Base-by-base conservation (phyloP, 2,113 vertebrate species). In the Pandion haliaetus region DNA sequence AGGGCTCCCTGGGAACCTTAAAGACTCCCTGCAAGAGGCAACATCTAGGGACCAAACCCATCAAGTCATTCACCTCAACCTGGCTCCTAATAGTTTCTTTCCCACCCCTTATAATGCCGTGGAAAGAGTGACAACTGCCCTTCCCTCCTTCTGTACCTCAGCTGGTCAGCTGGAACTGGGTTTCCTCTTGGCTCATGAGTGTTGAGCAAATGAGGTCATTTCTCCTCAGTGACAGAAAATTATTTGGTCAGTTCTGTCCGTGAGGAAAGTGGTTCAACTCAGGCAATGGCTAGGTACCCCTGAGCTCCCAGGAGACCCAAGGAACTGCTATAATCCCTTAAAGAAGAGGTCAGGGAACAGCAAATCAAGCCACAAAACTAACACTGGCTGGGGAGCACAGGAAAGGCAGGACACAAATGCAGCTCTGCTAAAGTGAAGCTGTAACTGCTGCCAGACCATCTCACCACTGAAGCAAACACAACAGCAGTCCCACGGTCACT, bases 141-240 rank as follows among this genome's bases (percentile, higher is more conserved):
- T 79, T 50, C 90, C 88, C 74, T 96, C 91, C 73, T 93, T 93
- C 95, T 94, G 93, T 86, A 95, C 45, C 83, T 96, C 93, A 95
- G 92, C 88, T 94, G 92, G 91, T 95, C 82, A 88, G 82, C 63
- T 97, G 93, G 91, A 95, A 93, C 84, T 88, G 84, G 82, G 38
- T 90, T 96, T 95, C 52, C 74, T 96, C 45, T 96, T 96, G 82
- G 96, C 90, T 94, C 84, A 29, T 34, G 34, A 90, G 44, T 76
- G 32, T 82, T 91, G 65, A 95, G 74, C 82, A 97, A 90, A 96
- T 77, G 86, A 96, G 90, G 95, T 95, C 94, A 95, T 84, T 97
- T 96, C 91, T 95, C 97, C 85, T 96, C 85, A 86, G 91, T 92
- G 86, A 92, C 66, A 91, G 84, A 93, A 90, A 95, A 96, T 94